Conservation (phyloP, 2,797 vertebrate genomes). For the Sylvia borin region DNA sequence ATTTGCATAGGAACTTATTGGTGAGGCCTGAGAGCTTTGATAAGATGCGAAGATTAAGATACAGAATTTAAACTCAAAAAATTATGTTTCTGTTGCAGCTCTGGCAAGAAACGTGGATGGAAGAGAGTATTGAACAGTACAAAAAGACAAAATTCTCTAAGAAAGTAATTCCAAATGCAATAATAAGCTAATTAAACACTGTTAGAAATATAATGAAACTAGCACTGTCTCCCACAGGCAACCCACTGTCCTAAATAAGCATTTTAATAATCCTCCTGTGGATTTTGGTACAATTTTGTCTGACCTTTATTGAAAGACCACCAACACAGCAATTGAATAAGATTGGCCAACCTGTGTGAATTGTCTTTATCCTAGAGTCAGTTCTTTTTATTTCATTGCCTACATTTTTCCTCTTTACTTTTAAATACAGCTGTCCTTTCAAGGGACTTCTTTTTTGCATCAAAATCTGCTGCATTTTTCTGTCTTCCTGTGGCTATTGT, state of each 20-base stretch:
- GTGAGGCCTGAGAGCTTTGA: not conserved
- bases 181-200: constrained; percentile 57
- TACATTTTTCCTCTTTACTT: not conserved
- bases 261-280: constrained; percentile 55
- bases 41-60: not conserved
- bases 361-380: not conserved
- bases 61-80: not conserved
- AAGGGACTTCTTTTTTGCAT: not conserved
- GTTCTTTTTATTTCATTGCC: not conserved
- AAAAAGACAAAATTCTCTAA: not conserved
- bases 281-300: constrained; percentile 56
- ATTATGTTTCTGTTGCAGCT: not conserved
- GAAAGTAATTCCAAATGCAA: constrained; percentile 21
- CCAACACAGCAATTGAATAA: constrained; percentile 24
- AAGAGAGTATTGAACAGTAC: not conserved
- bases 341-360: not conserved
- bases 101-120: not conserved
- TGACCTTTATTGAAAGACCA: constrained; percentile 65
- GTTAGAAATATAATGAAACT: constrained; percentile 41
- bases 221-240: constrained; percentile 28
- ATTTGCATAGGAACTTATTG: not conserved
- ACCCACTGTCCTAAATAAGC: constrained; percentile 52
- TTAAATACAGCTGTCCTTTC: not conserved
- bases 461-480: not conserved
- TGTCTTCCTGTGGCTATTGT: not conserved